A percentile compares a stretch with the other conserved stretches of the same genome.
Evolutionary conservation across 2,113 vertebrate species (phyloP).

Genomic region (Todiramphus saurophagus): DNA sequence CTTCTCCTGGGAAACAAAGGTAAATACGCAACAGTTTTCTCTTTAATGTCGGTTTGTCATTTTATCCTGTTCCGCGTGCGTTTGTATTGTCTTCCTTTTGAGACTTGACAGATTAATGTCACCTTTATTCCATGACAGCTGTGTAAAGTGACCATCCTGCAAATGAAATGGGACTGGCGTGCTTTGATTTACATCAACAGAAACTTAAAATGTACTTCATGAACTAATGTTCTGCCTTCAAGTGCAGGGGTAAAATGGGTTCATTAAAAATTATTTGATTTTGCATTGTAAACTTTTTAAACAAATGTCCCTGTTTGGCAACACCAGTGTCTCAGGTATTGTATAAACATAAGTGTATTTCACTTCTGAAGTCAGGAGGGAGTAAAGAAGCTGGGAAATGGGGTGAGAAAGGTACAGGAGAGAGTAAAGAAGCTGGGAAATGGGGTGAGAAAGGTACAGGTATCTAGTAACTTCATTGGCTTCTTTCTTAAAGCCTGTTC

Average conservation of each 20-base stretch:
- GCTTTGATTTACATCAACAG: background rate
- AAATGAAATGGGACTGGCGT: background rate
- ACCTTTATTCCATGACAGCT: background rate
- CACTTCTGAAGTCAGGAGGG: background rate
- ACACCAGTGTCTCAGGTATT: background rate
- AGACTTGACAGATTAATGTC: background rate
- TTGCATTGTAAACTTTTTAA: background rate
- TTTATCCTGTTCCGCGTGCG: background rate
- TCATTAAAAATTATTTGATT: background rate
- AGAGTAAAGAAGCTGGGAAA: background rate
- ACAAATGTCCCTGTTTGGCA: background rate
- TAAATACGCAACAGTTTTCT: conserved; percentile 65
- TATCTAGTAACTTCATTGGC: background rate
- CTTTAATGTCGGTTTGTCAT: background rate
- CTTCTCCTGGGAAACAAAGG: conserved; percentile 98
- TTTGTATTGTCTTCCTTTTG: background rate
- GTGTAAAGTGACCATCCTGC: background rate
- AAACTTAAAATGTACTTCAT: background rate
- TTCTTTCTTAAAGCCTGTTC: background rate
- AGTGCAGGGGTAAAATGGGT: background rate
- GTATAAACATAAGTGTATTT: background rate
- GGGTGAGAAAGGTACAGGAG: background rate
- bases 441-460: background rate
- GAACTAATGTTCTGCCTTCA: background rate
- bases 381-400: background rate